These are phyloP conservation scores for Malurus melanocephalus DNA, from an alignment of 2,113 vertebrate species.

Conservation along the genomic window DNA sequence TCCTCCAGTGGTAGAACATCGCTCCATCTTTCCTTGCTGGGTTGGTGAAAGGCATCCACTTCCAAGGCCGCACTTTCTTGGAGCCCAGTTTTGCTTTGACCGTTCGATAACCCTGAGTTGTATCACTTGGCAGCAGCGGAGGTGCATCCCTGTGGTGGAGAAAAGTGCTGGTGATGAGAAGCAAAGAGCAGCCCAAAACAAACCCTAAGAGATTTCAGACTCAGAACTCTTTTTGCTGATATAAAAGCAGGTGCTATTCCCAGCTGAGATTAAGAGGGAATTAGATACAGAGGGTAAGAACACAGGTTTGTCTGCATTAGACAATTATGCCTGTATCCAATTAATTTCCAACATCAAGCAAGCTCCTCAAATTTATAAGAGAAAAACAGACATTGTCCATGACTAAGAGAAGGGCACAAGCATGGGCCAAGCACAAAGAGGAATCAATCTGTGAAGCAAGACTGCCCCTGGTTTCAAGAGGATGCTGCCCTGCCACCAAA, in stretches of 20 bases:
- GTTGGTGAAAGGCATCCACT: conserved; percentile 98
- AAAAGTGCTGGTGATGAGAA: background rate
- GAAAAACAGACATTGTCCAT: background rate
- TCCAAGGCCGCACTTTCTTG: conserved; percentile 97
- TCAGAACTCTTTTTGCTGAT: background rate
- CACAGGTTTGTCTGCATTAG: background rate
- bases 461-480: background rate
- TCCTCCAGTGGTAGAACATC: conserved; percentile 97
- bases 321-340: background rate
- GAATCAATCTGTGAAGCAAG: background rate
- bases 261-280: background rate
- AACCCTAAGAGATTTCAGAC: background rate
- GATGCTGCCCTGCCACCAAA: background rate
- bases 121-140: conserved; percentile 92
- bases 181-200: background rate
- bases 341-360: background rate
- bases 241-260: background rate
- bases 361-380: background rate
- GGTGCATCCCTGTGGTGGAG: conserved; percentile 87
- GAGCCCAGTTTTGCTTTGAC: conserved; percentile 97
- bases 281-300: background rate
- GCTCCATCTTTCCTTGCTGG: conserved; percentile 94
- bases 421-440: background rate
- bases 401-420: background rate
- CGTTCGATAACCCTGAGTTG: conserved; percentile 95